Evolutionary conservation across 1,140 invertebrate species (phyloP).

Genomic region (Tetragonula clypearis): DNA sequence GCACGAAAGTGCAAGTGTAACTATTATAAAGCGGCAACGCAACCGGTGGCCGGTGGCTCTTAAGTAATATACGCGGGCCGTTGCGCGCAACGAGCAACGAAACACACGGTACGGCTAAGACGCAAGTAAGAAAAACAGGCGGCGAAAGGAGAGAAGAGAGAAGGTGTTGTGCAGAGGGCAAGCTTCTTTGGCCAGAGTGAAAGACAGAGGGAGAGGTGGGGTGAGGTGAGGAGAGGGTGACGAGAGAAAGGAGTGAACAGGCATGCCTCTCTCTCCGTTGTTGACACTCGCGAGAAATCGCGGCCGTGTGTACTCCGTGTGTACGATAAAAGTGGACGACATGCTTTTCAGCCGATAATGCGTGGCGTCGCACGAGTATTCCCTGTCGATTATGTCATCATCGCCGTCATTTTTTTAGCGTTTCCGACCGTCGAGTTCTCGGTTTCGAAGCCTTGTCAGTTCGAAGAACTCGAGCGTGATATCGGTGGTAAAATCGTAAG

Average conservation of each 20-base stretch:
- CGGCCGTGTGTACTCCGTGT: slow-evolving; percentile 40
- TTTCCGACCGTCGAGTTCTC: too few relatives aligned
- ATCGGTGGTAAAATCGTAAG: too few relatives aligned
- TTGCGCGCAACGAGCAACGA: slow-evolving; percentile 39
- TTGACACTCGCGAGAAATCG: slow-evolving; percentile 62
- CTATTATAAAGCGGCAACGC: slow-evolving; percentile 54
- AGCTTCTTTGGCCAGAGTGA: not conserved
- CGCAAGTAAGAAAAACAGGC: slow-evolving; percentile 20
- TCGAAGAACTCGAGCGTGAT: too few relatives aligned
- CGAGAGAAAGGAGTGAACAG: slow-evolving; percentile 27
- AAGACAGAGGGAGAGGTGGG: not conserved
- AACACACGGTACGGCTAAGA: slow-evolving; percentile 36
- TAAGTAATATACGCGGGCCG: slow-evolving; percentile 54
- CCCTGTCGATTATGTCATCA: not conserved
- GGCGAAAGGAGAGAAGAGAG: slow-evolving; percentile 4
- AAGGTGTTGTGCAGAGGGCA: not conserved
- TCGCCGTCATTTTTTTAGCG: not conserved
- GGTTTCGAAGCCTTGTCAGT: too few relatives aligned
- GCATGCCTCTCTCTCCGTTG: slow-evolving; percentile 31
- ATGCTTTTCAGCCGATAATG: slow-evolving; percentile 1
- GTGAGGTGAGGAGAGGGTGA: not conserved
- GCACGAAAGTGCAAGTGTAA: slow-evolving; percentile 62
- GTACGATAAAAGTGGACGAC: slow-evolving; percentile 17
- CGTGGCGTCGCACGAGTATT: not conserved
- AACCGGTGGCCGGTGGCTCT: slow-evolving; percentile 39